phyloP scores from a whole-genome alignment of 2,113 vertebrate species.

The Ammospiza caudacuta region DNA sequence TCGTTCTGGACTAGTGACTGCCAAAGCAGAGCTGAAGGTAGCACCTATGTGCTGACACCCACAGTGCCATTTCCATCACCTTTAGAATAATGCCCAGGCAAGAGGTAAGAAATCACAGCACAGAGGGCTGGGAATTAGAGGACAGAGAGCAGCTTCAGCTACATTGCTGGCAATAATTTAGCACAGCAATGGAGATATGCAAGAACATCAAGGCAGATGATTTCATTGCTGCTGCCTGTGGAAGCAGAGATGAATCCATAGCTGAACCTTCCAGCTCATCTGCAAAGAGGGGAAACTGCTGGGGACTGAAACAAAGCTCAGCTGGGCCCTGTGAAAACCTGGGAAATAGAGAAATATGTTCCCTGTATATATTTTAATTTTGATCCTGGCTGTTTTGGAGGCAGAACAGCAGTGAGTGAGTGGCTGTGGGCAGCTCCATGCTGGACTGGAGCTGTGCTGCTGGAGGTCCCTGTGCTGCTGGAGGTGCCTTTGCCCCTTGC shows the following conservation, averaged over 20 bases:
- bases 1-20: not conserved
- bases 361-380: not conserved
- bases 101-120: not conserved
- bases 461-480: not conserved
- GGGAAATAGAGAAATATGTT: not conserved
- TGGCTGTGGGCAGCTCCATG: not conserved
- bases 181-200: not conserved
- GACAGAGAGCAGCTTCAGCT: not conserved
- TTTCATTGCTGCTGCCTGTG: not conserved
- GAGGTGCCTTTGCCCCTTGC: not conserved
- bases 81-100: not conserved
- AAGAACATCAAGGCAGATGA: not conserved
- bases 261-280: not conserved
- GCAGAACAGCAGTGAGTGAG: not conserved
- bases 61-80: not conserved
- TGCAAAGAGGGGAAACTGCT: not conserved
- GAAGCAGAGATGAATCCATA: not conserved
- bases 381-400: not conserved
- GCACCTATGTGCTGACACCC: not conserved
- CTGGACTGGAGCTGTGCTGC: not conserved
- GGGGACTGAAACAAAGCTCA: not conserved
- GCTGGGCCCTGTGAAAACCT: not conserved
- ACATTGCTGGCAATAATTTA: not conserved
- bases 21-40: not conserved
- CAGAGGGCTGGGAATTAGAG: not conserved